Conservation (phyloP, 2,888 invertebrate genomes). For the Meta bourneti region DNA sequence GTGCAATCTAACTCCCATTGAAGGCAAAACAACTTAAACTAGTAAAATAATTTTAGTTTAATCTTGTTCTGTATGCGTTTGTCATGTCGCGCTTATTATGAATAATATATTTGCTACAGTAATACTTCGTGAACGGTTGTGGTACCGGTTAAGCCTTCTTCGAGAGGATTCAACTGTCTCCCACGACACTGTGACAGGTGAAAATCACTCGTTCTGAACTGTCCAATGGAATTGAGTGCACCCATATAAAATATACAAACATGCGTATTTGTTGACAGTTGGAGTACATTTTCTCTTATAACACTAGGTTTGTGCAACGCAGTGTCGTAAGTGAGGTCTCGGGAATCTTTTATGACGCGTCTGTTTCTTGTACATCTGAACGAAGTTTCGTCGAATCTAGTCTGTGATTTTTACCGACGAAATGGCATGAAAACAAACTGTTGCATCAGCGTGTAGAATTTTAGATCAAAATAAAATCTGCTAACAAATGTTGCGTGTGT, state of each 20-base stretch:
- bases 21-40: slow-evolving; percentile 63
- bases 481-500: slow-evolving; percentile 51
- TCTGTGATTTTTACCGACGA: slow-evolving; percentile 71
- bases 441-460: slow-evolving; percentile 18
- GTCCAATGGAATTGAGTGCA: too few relatives aligned
- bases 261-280: too few relatives aligned
- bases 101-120: neutral
- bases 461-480: slow-evolving; percentile 63
- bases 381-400: slow-evolving; percentile 67
- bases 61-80: slow-evolving; percentile 15
- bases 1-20: slow-evolving; percentile 60
- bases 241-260: too few relatives aligned
- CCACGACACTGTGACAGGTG: too few relatives aligned
- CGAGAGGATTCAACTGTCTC: neutral
- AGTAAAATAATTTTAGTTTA: slow-evolving; percentile 49
- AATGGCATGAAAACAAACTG: slow-evolving; percentile 34
- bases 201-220: too few relatives aligned
- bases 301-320: too few relatives aligned
- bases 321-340: too few relatives aligned
- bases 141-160: neutral
- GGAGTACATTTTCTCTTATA: too few relatives aligned
- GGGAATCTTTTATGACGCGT: neutral
- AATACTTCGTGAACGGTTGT: neutral
- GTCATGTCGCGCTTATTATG: neutral
- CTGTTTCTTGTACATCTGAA: neutral